These are phyloP conservation scores for Diceros bicornis DNA, from an alignment of 2,797 vertebrate genomes.

Conservation along the genomic window DNA sequence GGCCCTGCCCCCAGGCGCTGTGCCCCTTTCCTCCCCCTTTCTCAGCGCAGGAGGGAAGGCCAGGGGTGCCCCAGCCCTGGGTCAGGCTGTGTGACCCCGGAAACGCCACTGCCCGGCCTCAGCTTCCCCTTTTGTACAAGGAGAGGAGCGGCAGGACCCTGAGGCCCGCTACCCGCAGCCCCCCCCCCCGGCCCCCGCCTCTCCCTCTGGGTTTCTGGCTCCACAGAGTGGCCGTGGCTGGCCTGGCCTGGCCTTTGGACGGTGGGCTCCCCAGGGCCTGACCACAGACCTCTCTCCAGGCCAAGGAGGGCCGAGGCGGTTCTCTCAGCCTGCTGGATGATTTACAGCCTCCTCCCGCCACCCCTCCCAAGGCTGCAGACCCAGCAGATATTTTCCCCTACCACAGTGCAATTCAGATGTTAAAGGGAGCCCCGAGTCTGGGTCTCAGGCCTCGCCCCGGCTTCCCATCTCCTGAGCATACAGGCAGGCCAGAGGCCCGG, in stretches of 20 bases:
- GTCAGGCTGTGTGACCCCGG: neutral
- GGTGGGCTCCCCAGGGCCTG: slow-evolving; percentile 34
- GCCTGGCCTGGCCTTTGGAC: neutral
- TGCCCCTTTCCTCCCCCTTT: neutral
- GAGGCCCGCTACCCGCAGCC: neutral
- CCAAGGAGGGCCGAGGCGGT: neutral
- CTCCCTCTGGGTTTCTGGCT: neutral
- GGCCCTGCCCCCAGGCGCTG: neutral
- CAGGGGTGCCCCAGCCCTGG: neutral
- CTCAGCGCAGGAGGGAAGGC: neutral
- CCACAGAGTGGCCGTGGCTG: neutral
- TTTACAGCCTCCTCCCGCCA: slow-evolving; percentile 59
- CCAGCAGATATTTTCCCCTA: slow-evolving; percentile 70
- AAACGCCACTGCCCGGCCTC: neutral
- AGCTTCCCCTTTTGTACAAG: neutral
- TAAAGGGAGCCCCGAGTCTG: neutral
- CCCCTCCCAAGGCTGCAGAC: slow-evolving; percentile 59
- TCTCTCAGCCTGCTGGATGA: neutral
- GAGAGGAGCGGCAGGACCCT: neutral
- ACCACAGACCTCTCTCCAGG: slow-evolving; percentile 31
- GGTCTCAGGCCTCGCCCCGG: neutral
- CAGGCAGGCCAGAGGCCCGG: neutral
- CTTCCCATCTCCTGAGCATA: neutral
- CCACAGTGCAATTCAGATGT: neutral
- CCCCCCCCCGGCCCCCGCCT: neutral